phyloP scores from a whole-genome alignment of 2,888 invertebrate species.

The Axea sp. region DNA sequence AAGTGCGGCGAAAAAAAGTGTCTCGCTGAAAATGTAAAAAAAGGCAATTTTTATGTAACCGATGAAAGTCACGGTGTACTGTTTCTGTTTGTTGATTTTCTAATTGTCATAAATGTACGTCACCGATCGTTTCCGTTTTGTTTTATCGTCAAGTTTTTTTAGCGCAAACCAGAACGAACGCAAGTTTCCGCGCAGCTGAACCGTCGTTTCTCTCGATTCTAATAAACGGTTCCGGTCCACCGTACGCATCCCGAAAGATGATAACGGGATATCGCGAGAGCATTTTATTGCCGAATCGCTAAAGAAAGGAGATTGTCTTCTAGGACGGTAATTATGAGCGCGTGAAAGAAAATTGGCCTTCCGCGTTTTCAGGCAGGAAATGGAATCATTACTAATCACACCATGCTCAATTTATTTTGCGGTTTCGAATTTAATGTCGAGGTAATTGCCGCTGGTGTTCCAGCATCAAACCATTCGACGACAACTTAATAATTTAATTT shows the following conservation, averaged over 20 bases:
- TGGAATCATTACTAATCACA: slow-evolving; percentile 59
- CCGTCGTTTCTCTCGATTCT: slow-evolving; percentile 61
- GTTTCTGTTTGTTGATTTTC: slow-evolving; percentile 51
- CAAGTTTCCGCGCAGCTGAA: slow-evolving; percentile 61
- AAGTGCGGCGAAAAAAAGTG: too few relatives aligned
- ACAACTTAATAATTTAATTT: slow-evolving; percentile 46
- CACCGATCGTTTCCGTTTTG: slow-evolving; percentile 42
- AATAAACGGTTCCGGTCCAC: slow-evolving; percentile 66
- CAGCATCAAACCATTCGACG: slow-evolving; percentile 9
- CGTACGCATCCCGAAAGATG: slow-evolving; percentile 64
- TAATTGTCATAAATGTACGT: slow-evolving; percentile 57
- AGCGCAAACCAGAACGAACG: slow-evolving; percentile 52
- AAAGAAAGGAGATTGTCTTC: slow-evolving; percentile 63
- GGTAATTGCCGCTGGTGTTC: slow-evolving; percentile 36
- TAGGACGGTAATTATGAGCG: slow-evolving; percentile 60
- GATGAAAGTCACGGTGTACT: slow-evolving; percentile 50
- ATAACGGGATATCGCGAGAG: slow-evolving; percentile 64
- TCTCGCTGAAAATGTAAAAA: slow-evolving; percentile 23
- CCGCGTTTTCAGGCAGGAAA: slow-evolving; percentile 57
- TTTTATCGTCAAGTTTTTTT: slow-evolving; percentile 52
- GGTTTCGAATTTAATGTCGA: slow-evolving; percentile 45
- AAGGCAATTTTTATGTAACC: slow-evolving; percentile 35
- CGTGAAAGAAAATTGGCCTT: slow-evolving; percentile 59
- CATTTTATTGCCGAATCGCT: slow-evolving; percentile 65
- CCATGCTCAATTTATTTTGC: slow-evolving; percentile 60